Conservation (phyloP, 2,888 invertebrate species). For the Clostera curtula region DNA sequence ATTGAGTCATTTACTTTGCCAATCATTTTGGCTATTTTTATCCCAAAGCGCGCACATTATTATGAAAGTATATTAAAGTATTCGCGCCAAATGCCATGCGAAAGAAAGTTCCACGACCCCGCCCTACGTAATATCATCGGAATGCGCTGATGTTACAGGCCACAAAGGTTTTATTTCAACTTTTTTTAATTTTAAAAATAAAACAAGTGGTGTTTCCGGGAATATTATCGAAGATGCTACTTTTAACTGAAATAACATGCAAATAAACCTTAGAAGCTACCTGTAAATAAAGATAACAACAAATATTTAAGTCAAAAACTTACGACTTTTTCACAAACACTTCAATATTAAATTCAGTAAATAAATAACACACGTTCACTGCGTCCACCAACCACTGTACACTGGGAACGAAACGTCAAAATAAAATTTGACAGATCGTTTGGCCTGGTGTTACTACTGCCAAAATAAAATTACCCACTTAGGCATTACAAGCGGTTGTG, state of each 20-base stretch:
- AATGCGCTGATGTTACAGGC: slow-evolving; percentile 63
- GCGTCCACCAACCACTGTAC: slow-evolving; percentile 50
- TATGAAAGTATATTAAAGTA: slow-evolving; percentile 20
- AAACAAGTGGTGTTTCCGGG: slow-evolving; percentile 54
- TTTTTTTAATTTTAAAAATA: slow-evolving; percentile 47
- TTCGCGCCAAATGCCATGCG: slow-evolving; percentile 43
- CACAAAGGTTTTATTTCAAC: slow-evolving; percentile 58
- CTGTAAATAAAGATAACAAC: slow-evolving; percentile 22
- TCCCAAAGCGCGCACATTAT: slow-evolving; percentile 31
- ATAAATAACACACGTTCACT: slow-evolving; percentile 66
- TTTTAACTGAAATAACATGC: slow-evolving; percentile 4
- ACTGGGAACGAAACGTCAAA: slow-evolving; percentile 65
- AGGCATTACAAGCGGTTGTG: too few relatives aligned
- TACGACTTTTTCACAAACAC: slow-evolving; percentile 52
- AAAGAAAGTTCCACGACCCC: slow-evolving; percentile 37
- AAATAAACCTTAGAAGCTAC: slow-evolving; percentile 11
- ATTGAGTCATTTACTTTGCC: slow-evolving; percentile 45
- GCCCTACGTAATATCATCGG: slow-evolving; percentile 56
- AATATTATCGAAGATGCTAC: slow-evolving; percentile 19
- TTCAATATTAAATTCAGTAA: slow-evolving; percentile 48
- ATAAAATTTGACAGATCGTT: too few relatives aligned
- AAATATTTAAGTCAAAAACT: slow-evolving; percentile 57
- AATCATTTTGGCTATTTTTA: slow-evolving; percentile 53
- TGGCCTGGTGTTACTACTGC: slow-evolving; percentile 40
- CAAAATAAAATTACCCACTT: slow-evolving; percentile 23